A percentile compares a stretch with the other conserved stretches of the same genome.
Conservation (phyloP, 2,113 vertebrate genomes). For the Plectropomus leopardus region DNA sequence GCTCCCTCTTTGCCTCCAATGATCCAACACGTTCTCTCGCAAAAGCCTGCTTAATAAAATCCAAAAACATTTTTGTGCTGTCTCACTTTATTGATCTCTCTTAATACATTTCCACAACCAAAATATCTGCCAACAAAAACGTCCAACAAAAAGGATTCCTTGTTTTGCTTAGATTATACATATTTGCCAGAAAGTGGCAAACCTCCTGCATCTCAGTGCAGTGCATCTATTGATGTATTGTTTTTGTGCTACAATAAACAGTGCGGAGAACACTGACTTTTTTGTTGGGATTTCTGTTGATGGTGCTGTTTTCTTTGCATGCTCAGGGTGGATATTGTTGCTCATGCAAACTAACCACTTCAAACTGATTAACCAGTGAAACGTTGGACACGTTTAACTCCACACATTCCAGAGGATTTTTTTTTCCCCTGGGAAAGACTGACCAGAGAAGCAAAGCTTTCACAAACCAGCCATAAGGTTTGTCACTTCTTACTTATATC, state of each 20-base stretch:
- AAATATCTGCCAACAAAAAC: neutral
- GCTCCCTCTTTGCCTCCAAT: too few relatives aligned
- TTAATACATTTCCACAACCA: too few relatives aligned
- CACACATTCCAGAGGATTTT: slow-evolving; percentile 8
- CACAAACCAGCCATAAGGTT: neutral
- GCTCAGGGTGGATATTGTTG: slow-evolving; percentile 3
- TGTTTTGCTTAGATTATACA: neutral
- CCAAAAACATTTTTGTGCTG: too few relatives aligned
- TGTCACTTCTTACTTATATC: neutral
- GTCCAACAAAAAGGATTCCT: neutral
- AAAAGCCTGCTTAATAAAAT: too few relatives aligned
- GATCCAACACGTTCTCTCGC: too few relatives aligned
- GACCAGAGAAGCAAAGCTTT: slow-evolving; percentile 10
- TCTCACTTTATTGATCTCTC: too few relatives aligned
- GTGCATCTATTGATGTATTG: neutral
- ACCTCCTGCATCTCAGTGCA: neutral
- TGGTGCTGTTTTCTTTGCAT: neutral
- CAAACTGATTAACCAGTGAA: slow-evolving; percentile 32
- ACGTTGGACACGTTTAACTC: slow-evolving; percentile 7
- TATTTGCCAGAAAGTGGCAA: neutral
- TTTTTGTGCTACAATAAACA: neutral
- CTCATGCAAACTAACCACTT: slow-evolving; percentile 5
- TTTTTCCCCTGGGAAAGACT: slow-evolving; percentile 22
- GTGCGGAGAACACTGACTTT: neutral
- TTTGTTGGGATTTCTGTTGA: neutral